phyloP scores from a whole-genome alignment of 2,888 invertebrate genomes.

The Drosophila rubida region DNA sequence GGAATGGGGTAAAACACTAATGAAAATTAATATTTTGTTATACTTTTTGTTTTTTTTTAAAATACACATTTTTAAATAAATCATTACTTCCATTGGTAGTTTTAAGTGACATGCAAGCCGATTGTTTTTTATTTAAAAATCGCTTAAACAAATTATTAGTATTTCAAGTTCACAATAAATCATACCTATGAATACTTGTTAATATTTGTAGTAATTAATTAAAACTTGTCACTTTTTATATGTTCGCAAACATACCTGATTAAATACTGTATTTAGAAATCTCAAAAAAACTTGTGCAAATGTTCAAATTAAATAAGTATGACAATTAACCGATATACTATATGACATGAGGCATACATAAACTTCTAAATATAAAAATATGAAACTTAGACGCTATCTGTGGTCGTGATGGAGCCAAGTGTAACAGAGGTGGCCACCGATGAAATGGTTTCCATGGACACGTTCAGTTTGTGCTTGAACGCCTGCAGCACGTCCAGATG shows the following conservation, averaged over 20 bases:
- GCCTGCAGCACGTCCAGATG: slow-evolving; percentile 80
- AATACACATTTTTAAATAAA: no score
- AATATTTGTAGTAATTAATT: not conserved
- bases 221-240: not conserved
- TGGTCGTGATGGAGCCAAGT: slow-evolving; percentile 64
- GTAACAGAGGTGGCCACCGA: slow-evolving; percentile 83
- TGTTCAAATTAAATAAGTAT: slow-evolving; percentile 11
- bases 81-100: no score
- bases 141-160: slow-evolving; percentile 26
- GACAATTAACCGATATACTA: slow-evolving; percentile 13
- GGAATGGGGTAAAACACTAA: no score
- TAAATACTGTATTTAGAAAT: not conserved
- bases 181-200: no score
- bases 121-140: slow-evolving; percentile 4
- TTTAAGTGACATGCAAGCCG: no score
- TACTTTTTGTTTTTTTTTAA: no score
- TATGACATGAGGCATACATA: slow-evolving; percentile 15
- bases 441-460: slow-evolving; percentile 83
- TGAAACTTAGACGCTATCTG: slow-evolving; percentile 55
- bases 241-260: not conserved
- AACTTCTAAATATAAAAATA: slow-evolving; percentile 5
- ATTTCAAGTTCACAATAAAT: not conserved
- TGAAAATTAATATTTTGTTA: no score
- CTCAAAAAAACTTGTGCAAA: not conserved
- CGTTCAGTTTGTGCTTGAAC: slow-evolving; percentile 80